Evolutionary conservation across 2,113 vertebrate species (phyloP).

Genomic region (Leucopsar rothschildi): DNA sequence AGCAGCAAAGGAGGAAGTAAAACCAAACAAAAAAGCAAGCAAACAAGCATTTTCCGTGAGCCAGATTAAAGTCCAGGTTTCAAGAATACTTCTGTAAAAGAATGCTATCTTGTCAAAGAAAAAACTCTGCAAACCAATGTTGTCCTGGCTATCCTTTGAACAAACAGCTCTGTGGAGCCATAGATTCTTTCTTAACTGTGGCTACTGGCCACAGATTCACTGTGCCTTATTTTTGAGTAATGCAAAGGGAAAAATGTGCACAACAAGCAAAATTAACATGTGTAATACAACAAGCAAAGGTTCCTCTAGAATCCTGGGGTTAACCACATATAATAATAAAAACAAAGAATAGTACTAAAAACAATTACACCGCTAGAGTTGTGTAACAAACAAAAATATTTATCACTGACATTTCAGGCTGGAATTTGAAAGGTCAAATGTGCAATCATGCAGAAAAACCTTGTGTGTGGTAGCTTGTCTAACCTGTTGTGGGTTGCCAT

Average conservation of each 20-base stretch:
- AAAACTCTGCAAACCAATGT: neutral
- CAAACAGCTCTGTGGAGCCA: neutral
- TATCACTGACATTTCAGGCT: neutral
- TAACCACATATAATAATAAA: slow-evolving; percentile 12
- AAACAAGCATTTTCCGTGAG: neutral
- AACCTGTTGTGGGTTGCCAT: neutral
- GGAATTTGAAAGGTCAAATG: slow-evolving; percentile 15
- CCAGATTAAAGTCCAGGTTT: neutral
- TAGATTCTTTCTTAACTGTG: neutral
- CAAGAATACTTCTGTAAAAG: neutral
- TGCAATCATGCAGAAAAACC: neutral
- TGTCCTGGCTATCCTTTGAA: neutral
- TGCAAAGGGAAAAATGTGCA: neutral
- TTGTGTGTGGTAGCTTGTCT: neutral
- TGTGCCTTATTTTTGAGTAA: neutral
- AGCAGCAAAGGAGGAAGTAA: neutral
- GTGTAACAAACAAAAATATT: neutral
- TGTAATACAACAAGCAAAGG: neutral
- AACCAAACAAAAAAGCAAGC: neutral
- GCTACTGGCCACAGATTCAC: neutral
- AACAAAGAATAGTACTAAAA: neutral
- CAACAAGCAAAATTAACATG: neutral
- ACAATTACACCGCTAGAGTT: neutral
- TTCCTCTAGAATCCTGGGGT: neutral
- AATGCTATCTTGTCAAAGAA: neutral